phyloP scores from a whole-genome alignment of 2,888 invertebrate species.

The Yponomeuta sedellus region DNA sequence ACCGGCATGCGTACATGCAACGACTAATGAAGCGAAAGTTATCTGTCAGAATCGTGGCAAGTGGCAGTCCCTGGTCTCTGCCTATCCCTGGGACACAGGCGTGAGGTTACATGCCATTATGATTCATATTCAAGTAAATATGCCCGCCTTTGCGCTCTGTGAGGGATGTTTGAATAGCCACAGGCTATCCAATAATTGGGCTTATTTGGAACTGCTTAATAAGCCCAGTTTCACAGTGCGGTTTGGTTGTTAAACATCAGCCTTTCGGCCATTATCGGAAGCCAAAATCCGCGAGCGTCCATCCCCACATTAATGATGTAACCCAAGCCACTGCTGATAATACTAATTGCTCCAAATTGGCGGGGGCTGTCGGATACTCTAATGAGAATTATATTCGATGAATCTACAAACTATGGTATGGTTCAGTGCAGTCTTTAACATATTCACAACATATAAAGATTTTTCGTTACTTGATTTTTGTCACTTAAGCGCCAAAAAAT shows the following conservation, averaged over 20 bases:
- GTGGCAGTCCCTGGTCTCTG: too few relatives aligned
- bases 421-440: too few relatives aligned
- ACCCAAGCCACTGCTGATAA: not conserved
- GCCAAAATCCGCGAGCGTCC: not conserved
- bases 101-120: too few relatives aligned
- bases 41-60: too few relatives aligned
- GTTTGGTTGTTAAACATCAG: not conserved
- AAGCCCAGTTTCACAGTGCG: not conserved
- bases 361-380: not conserved
- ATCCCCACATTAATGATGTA: not conserved
- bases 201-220: not conserved
- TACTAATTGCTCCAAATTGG: not conserved
- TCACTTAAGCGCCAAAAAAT: too few relatives aligned
- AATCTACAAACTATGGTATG: not conserved
- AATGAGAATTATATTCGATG: not conserved
- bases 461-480: too few relatives aligned
- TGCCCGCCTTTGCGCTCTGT: too few relatives aligned
- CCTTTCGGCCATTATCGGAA: not conserved
- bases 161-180: not conserved
- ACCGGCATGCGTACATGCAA: too few relatives aligned
- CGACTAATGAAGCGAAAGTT: too few relatives aligned
- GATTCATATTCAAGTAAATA: too few relatives aligned
- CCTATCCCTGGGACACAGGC: too few relatives aligned
- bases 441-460: too few relatives aligned
- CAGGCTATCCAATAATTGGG: not conserved